These are phyloP conservation scores for Eilema caniola DNA, from an alignment of 2,888 invertebrate genomes.

Conservation along the genomic window DNA sequence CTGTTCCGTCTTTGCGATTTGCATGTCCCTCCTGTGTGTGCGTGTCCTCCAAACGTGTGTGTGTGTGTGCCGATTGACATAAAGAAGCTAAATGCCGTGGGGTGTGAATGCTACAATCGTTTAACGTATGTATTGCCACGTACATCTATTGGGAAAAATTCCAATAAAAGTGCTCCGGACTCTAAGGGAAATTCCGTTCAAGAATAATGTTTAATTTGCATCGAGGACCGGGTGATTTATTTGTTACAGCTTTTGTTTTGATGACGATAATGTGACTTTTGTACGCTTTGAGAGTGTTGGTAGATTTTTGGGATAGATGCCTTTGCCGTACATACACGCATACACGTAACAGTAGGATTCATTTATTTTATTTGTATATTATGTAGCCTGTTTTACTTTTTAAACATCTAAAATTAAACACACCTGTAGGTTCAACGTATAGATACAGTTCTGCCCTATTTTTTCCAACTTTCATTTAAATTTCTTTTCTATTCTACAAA, in stretches of 20 bases:
- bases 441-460: too few relatives aligned
- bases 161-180: conserved; percentile 80
- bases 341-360: too few relatives aligned
- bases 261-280: conserved; percentile 23
- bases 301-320: conserved; percentile 5
- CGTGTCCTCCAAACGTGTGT: conserved; percentile 30
- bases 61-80: conserved; percentile 74
- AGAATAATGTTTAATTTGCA: conserved; percentile 86
- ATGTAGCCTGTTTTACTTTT: too few relatives aligned
- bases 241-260: conserved; percentile 46
- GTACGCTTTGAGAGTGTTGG: not conserved
- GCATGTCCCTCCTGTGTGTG: conserved; percentile 69
- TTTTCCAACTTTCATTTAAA: too few relatives aligned
- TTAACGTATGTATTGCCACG: conserved; percentile 85
- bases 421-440: too few relatives aligned
- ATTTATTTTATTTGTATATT: not conserved
- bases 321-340: not conserved
- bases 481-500: too few relatives aligned
- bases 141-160: conserved; percentile 83
- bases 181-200: conserved; percentile 70
- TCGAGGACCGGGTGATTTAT: conserved; percentile 74
- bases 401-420: too few relatives aligned
- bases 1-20: conserved; percentile 82
- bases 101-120: conserved; percentile 73
- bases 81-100: conserved; percentile 80